Base-by-base conservation (phyloP, 23 tunicate genomes). In the Ascidia mentula region DNA sequence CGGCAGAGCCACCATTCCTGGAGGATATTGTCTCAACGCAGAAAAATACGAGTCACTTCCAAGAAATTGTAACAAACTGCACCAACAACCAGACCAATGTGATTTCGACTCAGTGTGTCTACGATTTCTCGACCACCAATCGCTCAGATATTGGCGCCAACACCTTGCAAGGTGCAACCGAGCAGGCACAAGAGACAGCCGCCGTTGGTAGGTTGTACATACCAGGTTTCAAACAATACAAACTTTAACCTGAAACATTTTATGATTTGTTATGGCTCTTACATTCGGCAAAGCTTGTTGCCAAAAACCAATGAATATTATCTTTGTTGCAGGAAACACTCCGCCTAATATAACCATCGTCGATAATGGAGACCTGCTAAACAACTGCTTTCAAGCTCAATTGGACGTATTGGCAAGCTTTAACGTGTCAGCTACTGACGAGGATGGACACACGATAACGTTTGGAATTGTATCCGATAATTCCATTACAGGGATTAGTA, bases 21-120 rank as follows among this genome's bases (percentile, higher is more conserved):
- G 90, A 86, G 73, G 84, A 73, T 20, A 40, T 86, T 35, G 90
- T 86, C 8, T 80, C 79, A 18, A 39, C 42, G 1, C 90, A 86
- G 38, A 45, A 75, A 31, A 59, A 38, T 30, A 72, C 60, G 18
- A 7, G 6, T 6, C 59, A 60, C 20, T 86, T 86, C 61, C 18
- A 72, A 15, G 22, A n/a, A 0, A 73, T 24, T 24, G 59, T 79
- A 20, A 61, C 84, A 4, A 59, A 37, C 32, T 86, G 90, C 72
- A 86, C 84, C 0, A 7, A n/a, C 36, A 32, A 71, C 31, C 59
- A 59, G 13, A 32, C 37, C 18, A 53, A 42, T 20, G 65, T 53
- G n/a, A 4, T 84, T 31, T 86, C 90, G 0, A 79, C 90, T 31
- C 30, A 60, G 22, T 86, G 90, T 37, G 31, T 86, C 35, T 86